phyloP scores from a whole-genome alignment of 2,797 vertebrate species.

The Protosalanx chinensis region DNA sequence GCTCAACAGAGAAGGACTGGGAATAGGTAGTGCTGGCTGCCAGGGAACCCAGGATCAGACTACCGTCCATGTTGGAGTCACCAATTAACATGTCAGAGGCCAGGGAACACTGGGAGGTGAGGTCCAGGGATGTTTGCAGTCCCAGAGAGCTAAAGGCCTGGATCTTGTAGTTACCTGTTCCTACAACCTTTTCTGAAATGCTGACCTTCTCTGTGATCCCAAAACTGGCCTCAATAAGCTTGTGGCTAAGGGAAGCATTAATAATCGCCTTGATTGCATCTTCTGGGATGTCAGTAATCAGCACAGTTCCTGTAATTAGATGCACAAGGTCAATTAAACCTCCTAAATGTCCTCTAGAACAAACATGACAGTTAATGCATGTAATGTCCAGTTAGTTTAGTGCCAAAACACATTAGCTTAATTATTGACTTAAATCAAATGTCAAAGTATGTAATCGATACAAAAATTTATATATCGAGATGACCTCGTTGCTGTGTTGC shows the following conservation, averaged over 20 bases:
- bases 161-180: constrained; percentile 71
- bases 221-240: constrained; percentile 74
- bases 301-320: constrained; percentile 73
- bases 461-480: too few relatives aligned
- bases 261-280: constrained; percentile 60
- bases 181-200: constrained; percentile 55
- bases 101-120: constrained; percentile 64
- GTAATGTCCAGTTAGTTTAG: not conserved
- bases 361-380: not conserved
- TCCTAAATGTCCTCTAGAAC: not conserved
- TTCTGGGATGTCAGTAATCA: constrained; percentile 65
- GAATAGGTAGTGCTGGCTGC: constrained; percentile 71
- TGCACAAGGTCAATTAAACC: constrained; percentile 30
- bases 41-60: constrained; percentile 69
- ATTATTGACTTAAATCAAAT: not conserved
- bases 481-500: too few relatives aligned
- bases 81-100: constrained; percentile 67
- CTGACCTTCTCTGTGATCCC: constrained; percentile 65
- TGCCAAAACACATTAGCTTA: not conserved
- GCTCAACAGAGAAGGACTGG: constrained; percentile 69
- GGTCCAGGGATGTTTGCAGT: constrained; percentile 72
- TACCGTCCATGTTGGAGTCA: constrained; percentile 74
- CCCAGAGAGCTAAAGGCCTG: constrained; percentile 69
- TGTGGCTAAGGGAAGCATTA: constrained; percentile 78
- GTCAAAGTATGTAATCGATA: too few relatives aligned